phyloP scores from a whole-genome alignment of 2,888 invertebrate genomes.

The Habrosyne pyritoides region DNA sequence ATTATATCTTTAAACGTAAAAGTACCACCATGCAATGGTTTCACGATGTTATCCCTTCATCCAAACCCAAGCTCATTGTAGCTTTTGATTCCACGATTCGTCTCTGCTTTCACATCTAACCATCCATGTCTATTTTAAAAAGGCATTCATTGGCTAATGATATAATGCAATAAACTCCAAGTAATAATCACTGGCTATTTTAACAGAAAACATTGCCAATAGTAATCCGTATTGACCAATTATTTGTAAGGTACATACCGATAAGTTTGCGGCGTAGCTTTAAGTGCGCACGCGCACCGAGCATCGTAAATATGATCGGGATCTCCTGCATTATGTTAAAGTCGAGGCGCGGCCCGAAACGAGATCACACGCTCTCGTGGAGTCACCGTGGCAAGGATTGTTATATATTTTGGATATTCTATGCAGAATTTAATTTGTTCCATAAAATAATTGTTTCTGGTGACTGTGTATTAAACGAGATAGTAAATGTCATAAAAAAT shows the following conservation, averaged over 20 bases:
- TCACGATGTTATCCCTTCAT: too few relatives aligned
- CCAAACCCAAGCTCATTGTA: too few relatives aligned
- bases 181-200: not conserved
- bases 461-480: too few relatives aligned
- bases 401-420: slow-evolving; percentile 6
- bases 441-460: too few relatives aligned
- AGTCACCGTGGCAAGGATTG: slow-evolving; percentile 6
- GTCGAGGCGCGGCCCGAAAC: slow-evolving; percentile 39
- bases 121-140: too few relatives aligned
- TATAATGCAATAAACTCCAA: not conserved
- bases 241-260: slow-evolving; percentile 39
- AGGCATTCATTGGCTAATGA: too few relatives aligned
- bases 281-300: slow-evolving; percentile 39
- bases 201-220: not conserved
- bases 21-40: too few relatives aligned
- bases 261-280: slow-evolving; percentile 32
- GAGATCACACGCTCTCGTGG: slow-evolving; percentile 41
- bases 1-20: too few relatives aligned
- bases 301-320: slow-evolving; percentile 69
- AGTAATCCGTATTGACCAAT: slow-evolving; percentile 29
- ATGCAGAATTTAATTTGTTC: too few relatives aligned
- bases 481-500: too few relatives aligned
- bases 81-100: too few relatives aligned
- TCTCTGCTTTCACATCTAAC: too few relatives aligned
- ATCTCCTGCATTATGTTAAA: slow-evolving; percentile 60